phyloP scores from a whole-genome alignment of 2,113 vertebrate genomes.

The Pontoporia blainvillei region DNA sequence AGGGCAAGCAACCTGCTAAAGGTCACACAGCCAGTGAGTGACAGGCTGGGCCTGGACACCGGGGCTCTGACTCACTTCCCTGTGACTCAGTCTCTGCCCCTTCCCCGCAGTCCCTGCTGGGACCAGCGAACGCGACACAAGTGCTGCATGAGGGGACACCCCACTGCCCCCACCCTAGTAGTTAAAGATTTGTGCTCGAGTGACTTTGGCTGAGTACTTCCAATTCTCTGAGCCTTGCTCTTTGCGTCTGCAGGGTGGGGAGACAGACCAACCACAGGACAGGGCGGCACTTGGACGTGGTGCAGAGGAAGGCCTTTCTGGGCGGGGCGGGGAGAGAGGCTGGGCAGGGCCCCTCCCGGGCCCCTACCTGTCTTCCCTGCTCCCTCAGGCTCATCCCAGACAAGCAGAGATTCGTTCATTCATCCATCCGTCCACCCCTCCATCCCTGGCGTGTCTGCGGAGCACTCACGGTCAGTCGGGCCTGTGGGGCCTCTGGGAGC shows the following conservation, averaged over 20 bases:
- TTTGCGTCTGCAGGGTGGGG: rapidly evolving
- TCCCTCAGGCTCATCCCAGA: neutral
- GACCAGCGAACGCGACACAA: rapidly evolving
- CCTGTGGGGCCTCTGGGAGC: no score
- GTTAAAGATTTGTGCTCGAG: neutral
- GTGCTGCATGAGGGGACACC: rapidly evolving
- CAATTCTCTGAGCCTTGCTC: no score
- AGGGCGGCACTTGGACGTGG: rapidly evolving
- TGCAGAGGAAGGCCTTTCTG: neutral
- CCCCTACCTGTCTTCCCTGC: rapidly evolving
- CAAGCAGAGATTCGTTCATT: rapidly evolving
- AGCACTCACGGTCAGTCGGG: rapidly evolving
- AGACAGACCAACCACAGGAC: rapidly evolving
- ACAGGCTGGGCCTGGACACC: neutral
- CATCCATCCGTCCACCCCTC: neutral
- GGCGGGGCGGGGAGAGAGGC: no score
- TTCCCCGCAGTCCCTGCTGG: neutral
- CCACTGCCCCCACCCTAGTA: rapidly evolving
- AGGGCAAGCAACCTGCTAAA: neutral
- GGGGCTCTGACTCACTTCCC: neutral
- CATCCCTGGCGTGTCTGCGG: rapidly evolving
- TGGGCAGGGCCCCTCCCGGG: neutral
- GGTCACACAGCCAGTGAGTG: neutral
- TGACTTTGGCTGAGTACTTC: rapidly evolving
- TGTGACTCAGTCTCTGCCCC: rapidly evolving